Evolutionary conservation across 1,140 invertebrate genomes (phyloP).

Genomic region (Melitaea cinxia): DNA sequence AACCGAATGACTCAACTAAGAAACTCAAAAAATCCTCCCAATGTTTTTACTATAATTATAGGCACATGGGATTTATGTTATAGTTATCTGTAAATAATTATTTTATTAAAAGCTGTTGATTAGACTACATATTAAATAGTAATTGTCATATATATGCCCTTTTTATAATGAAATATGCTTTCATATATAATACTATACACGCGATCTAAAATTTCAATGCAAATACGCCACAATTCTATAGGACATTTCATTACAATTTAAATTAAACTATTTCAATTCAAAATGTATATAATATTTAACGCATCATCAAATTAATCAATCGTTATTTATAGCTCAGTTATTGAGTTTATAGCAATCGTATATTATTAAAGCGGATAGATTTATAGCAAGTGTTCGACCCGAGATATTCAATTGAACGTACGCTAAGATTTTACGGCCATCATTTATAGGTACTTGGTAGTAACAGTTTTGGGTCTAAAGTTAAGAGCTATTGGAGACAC

Average conservation of each 20-base stretch:
- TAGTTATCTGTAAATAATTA: no score
- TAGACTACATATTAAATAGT: no score
- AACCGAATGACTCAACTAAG: no score
- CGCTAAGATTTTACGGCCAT: constrained; percentile 12
- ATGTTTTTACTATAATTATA: no score
- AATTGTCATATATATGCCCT: no score
- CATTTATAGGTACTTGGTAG: constrained; percentile 1
- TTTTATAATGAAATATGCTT: no score
- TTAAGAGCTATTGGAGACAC: neutral
- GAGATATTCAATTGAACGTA: constrained; percentile 6
- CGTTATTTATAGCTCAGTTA: constrained; percentile 6
- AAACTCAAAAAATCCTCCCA: no score
- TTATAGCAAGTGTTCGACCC: neutral
- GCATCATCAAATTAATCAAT: constrained; percentile 14
- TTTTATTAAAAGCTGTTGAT: no score
- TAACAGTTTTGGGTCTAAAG: neutral
- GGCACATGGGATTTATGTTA: no score
- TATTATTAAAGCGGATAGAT: constrained; percentile 15
- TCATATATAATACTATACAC: no score
- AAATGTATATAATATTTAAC: neutral
- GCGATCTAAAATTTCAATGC: neutral
- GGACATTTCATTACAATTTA: neutral
- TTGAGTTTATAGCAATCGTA: constrained; percentile 10
- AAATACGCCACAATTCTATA: neutral
- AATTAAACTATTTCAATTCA: neutral